Evolutionary conservation across 2,888 invertebrate species (phyloP).

Genomic region (Dryobotodes eremita): DNA sequence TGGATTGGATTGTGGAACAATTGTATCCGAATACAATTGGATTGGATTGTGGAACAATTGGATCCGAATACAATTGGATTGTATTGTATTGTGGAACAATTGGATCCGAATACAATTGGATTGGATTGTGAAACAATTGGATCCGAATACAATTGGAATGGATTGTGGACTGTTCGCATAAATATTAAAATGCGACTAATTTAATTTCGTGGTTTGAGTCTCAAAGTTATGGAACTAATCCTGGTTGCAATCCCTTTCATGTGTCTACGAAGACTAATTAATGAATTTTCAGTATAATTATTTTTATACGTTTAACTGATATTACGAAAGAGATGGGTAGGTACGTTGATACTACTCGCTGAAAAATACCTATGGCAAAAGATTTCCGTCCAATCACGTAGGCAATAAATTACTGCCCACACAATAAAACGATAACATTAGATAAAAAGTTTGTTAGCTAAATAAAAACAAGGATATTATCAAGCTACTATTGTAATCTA

Average conservation of each 20-base stretch:
- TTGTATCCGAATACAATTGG: no score
- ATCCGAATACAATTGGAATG: no score
- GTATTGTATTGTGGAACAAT: neutral
- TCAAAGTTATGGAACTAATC: neutral
- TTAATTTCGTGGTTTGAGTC: neutral
- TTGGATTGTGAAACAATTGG: no score
- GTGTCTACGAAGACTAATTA: neutral
- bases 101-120: no score
- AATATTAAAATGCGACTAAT: neutral
- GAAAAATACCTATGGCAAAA: slow-evolving; percentile 6
- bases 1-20: no score
- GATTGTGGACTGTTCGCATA: neutral
- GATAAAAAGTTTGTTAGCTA: slow-evolving; percentile 34
- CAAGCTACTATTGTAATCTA: slow-evolving; percentile 10
- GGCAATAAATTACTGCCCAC: slow-evolving; percentile 27
- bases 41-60: no score
- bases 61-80: no score
- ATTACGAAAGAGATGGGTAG: no score
- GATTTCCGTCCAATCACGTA: slow-evolving; percentile 13
- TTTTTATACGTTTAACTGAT: no score
- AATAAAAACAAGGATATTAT: slow-evolving; percentile 38
- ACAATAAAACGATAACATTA: slow-evolving; percentile 32
- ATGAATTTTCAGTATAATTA: no score
- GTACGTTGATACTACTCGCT: no score
- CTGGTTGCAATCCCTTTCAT: neutral